These are phyloP conservation scores for Drosophila punjabiensis DNA, from an alignment of 1,140 invertebrate species.

Conservation along the genomic window DNA sequence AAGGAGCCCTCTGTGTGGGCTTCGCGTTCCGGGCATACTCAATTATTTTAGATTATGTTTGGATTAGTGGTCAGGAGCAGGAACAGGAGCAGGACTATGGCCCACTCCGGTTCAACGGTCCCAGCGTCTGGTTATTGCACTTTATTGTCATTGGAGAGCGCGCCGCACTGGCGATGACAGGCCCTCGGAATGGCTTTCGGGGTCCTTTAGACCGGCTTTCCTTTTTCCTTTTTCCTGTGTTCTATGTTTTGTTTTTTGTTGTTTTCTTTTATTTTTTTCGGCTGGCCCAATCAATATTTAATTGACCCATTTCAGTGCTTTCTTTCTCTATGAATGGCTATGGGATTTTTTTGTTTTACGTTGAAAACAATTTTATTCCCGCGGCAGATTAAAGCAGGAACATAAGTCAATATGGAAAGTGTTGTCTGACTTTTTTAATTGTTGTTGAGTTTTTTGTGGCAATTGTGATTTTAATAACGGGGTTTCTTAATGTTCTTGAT, in stretches of 20 bases:
- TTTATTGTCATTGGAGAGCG: conserved; percentile 54
- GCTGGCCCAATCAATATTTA: conserved; percentile 75
- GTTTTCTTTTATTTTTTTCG: conserved; percentile 39
- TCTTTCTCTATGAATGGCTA: conserved; percentile 30
- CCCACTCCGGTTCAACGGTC: conserved; percentile 50
- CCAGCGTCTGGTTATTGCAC: conserved; percentile 72
- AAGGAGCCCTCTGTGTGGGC: neutral
- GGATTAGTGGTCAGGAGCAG: conserved; percentile 74
- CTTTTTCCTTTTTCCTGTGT: conserved; percentile 26
- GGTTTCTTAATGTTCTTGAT: neutral
- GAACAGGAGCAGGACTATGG: conserved; percentile 42
- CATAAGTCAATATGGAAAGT: conserved; percentile 32
- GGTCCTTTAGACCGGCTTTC: conserved; percentile 12
- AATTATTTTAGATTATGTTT: conserved; percentile 84
- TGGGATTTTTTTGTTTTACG: conserved; percentile 22
- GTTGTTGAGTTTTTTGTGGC: conserved; percentile 1
- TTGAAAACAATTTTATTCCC: conserved; percentile 31
- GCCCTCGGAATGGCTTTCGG: conserved; percentile 36
- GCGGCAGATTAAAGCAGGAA: conserved; percentile 27
- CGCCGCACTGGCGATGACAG: conserved; percentile 48
- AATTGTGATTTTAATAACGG: conserved; percentile 5
- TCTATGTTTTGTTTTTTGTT: conserved; percentile 14
- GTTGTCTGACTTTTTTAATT: neutral
- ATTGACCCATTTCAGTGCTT: conserved; percentile 70
- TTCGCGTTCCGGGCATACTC: conserved; percentile 67